Percentiles rank a stretch among this genome's conserved stretches.
These are phyloP conservation scores for Chunga burmeisteri DNA, from an alignment of 2,113 vertebrate genomes.

Conservation along the genomic window DNA sequence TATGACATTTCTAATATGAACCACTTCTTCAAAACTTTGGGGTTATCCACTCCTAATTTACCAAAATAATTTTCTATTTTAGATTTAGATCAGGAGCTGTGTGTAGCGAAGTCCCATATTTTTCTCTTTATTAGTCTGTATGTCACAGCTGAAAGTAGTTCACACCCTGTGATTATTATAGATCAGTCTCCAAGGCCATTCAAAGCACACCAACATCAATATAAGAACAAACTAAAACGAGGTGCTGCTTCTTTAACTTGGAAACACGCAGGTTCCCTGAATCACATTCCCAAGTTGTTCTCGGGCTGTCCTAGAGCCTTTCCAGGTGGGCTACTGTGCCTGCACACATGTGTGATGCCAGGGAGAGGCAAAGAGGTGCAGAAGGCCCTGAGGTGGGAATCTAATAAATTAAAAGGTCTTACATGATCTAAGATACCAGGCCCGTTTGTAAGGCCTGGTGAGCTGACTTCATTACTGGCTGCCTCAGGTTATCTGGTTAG, in stretches of 20 bases:
- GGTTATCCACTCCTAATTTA: background rate
- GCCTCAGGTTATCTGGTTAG: slow-evolving; percentile 59
- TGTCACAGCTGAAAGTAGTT: background rate
- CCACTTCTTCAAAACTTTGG: background rate
- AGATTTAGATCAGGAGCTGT: background rate
- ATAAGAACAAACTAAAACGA: background rate
- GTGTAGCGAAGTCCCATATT: background rate
- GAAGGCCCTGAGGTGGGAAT: slow-evolving; percentile 8
- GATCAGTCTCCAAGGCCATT: background rate
- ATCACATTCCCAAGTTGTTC: background rate
- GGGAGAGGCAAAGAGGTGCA: background rate
- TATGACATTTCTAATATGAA: background rate
- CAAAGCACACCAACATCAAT: background rate
- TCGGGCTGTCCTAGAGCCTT: background rate
- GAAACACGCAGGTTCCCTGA: background rate
- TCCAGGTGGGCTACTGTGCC: background rate
- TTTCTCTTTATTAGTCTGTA: background rate
- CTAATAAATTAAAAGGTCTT: slow-evolving; percentile 60
- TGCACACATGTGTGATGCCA: rapidly evolving
- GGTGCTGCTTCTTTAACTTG: background rate
- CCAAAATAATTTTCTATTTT: background rate
- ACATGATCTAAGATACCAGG: slow-evolving; percentile 15
- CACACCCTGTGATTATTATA: background rate
- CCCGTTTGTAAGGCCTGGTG: slow-evolving; percentile 49
- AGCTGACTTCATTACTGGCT: slow-evolving; percentile 63